Evolutionary conservation across 2,113 vertebrate genomes (phyloP).

Genomic region (Deroptyus accipitrinus): DNA sequence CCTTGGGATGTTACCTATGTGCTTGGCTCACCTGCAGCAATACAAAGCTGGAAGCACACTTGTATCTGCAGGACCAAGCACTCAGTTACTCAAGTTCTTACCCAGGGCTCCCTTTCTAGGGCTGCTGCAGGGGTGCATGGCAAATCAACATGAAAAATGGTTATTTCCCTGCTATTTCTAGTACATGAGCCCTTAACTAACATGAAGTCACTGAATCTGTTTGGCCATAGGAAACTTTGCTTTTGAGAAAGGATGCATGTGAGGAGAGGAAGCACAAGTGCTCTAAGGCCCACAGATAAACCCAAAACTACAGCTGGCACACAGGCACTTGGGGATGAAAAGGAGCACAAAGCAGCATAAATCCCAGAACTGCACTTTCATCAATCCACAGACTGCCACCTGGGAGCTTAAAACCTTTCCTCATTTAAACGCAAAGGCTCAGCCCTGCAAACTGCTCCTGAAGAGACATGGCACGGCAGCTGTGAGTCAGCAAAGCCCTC

Average conservation of each 20-base stretch:
- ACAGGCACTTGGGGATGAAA: background rate
- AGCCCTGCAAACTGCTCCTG: background rate
- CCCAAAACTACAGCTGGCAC: background rate
- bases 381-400: fast-evolving
- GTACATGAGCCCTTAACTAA: background rate
- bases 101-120: background rate
- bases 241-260: background rate
- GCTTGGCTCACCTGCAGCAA: background rate
- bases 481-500: background rate
- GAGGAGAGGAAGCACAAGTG: background rate
- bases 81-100: background rate
- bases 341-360: background rate
- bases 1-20: fast-evolving
- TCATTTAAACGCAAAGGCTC: background rate
- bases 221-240: background rate
- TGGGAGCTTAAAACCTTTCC: background rate
- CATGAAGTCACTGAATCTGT: background rate
- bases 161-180: background rate
- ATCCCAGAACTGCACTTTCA: background rate
- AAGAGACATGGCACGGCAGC: fast-evolving
- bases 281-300: background rate
- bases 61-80: background rate
- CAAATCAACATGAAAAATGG: fast-evolving
- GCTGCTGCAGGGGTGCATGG: fast-evolving
- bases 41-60: background rate